These are phyloP conservation scores for Apotomis turbidana DNA, from an alignment of 2,888 invertebrate genomes.

Conservation along the genomic window DNA sequence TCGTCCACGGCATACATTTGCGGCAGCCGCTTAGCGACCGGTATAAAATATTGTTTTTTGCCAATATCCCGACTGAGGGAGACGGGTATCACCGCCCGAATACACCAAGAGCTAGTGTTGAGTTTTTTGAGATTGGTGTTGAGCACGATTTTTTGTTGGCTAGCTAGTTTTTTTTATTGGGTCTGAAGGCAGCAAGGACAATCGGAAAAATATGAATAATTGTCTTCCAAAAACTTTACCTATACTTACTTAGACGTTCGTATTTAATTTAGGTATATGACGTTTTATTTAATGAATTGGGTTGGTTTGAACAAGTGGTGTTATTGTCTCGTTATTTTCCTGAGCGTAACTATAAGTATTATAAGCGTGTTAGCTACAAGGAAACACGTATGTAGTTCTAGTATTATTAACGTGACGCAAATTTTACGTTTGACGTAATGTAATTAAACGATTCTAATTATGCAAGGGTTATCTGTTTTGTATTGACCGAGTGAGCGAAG, in stretches of 20 bases:
- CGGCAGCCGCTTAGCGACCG: constrained; percentile 69
- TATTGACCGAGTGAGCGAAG: background rate
- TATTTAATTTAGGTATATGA: background rate
- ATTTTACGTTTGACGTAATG: background rate
- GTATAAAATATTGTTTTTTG: constrained; percentile 77
- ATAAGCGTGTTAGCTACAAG: no score
- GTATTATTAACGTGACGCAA: background rate
- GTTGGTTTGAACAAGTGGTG: constrained; percentile 8
- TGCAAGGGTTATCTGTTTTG: background rate
- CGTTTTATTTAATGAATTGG: constrained; percentile 18
- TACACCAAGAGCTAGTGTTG: constrained; percentile 52
- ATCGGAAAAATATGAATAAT: no score
- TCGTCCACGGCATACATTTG: constrained; percentile 69
- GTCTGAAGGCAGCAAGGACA: no score
- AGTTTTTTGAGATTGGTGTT: background rate
- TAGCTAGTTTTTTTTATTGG: no score
- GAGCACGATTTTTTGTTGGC: no score
- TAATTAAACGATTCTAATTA: background rate
- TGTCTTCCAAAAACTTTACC: background rate
- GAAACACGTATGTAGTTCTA: no score
- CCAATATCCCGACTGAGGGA: constrained; percentile 66
- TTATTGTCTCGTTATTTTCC: background rate
- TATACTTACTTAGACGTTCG: background rate
- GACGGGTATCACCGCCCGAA: constrained; percentile 51
- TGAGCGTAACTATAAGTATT: background rate